Conservation (phyloP, 2,113 vertebrate species). For the Bettongia penicillata region DNA sequence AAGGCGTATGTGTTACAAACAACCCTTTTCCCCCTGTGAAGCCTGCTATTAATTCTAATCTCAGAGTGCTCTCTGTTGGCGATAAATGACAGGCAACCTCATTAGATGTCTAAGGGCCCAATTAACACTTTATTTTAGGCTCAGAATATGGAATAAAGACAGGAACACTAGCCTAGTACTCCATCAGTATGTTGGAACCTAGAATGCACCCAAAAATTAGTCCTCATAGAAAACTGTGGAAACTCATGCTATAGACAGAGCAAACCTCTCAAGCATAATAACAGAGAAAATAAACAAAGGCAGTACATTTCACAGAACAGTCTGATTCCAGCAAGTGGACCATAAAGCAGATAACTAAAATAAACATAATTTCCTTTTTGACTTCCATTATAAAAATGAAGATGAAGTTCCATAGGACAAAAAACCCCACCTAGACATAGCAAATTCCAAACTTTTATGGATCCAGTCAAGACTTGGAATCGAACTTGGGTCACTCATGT, state of each 20-base stretch:
- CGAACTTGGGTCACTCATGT: neutral
- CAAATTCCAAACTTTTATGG: neutral
- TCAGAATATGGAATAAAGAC: slow-evolving; percentile 18
- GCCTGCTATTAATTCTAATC: slow-evolving; percentile 81
- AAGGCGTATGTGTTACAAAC: slow-evolving; percentile 58
- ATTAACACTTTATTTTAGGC: slow-evolving; percentile 49
- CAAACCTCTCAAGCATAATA: neutral
- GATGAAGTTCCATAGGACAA: neutral
- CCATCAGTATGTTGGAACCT: neutral
- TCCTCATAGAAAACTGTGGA: neutral
- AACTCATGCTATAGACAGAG: neutral
- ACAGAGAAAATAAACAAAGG: neutral
- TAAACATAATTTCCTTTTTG: neutral
- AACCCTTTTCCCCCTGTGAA: slow-evolving; percentile 66
- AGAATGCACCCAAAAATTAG: neutral
- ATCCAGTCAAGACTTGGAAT: neutral
- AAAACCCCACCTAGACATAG: neutral
- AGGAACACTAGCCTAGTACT: neutral
- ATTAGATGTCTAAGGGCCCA: slow-evolving; percentile 68
- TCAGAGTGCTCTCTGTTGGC: slow-evolving; percentile 86
- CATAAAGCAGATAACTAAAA: neutral
- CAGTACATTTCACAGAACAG: neutral
- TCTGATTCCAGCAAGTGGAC: neutral
- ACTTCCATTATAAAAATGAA: neutral
- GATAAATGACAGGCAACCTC: slow-evolving; percentile 79